Evolutionary conservation across 2,888 invertebrate genomes (phyloP), one percentile per base, ranked within the genome.

Genomic region (Scaptomyza caliginosa): DNA sequence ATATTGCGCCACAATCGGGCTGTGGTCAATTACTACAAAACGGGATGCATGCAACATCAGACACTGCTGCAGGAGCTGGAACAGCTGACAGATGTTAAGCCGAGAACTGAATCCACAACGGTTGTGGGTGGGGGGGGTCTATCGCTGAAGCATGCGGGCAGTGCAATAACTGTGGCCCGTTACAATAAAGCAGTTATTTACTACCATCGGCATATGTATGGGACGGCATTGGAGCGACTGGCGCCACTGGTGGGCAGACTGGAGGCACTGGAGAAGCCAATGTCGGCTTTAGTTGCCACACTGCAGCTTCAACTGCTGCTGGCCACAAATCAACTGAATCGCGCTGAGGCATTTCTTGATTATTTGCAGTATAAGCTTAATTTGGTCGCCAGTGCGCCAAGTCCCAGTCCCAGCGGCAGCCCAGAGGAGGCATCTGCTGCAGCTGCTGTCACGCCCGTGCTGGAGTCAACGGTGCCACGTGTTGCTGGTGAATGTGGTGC

Each of bases 11-110:
- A 97, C 86, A 98, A 98, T 89, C 96, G 95, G 91, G 95, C 95
- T 23, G 94, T 98, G 0, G 94, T 94, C 0, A 96, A 97, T 87
- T 97, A 96, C 90, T 96, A 95, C 90, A 94, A 94, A 67, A 93
- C 93, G 56, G 95, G 95, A 45, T 93, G 95, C 85, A 95, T 94
- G 76, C 95, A 95, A 81, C 94, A 95, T 11, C 95, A 95, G 54
- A 93, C 93, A 51, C 95, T 97, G 82, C 93, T 94, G 67, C 95
- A 94, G 82, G 93, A 93, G 50, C 91, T 97, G 19, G 93, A 93
- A 28, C 92, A 93, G 23, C 56, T 88, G 19, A 52, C 67, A 2
- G 69, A 72, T n/a, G 76, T 81, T 16, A 76, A 70, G 32, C 23
- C 56, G 0, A 24, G 42, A 16, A 19, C 50, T 5, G 38, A 38